Conservation (phyloP, 2,113 vertebrate genomes). For the Erinaceus europaeus region DNA sequence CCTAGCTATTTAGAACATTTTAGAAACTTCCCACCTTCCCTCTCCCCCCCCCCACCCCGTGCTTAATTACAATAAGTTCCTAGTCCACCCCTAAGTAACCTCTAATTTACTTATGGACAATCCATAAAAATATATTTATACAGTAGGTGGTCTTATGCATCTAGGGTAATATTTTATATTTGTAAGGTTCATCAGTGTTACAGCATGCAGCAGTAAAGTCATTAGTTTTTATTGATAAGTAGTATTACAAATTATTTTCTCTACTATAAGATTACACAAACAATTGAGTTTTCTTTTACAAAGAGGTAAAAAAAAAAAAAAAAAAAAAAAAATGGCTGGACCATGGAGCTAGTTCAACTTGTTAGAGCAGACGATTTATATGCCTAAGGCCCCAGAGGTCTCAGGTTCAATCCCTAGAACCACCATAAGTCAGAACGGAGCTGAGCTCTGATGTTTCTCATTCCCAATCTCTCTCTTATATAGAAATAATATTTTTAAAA, state of each 20-base stretch:
- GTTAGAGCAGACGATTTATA: too few species aligned
- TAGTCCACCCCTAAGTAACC: neutral
- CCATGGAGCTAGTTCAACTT: too few species aligned
- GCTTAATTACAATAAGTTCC: neutral
- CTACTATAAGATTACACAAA: neutral
- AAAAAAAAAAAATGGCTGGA: too few species aligned
- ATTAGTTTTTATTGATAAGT: neutral
- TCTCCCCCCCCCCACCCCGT: neutral
- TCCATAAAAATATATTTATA: neutral
- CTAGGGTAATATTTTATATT: neutral
- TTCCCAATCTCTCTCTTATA: too few species aligned
- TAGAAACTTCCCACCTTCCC: neutral
- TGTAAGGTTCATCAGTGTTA: neutral
- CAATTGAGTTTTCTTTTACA: neutral
- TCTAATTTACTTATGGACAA: neutral
- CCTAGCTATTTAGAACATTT: neutral
- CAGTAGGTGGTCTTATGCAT: neutral
- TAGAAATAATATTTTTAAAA: too few species aligned
- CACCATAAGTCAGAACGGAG: too few species aligned
- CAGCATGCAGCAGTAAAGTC: neutral
- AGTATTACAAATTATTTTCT: slow-evolving; percentile 24
- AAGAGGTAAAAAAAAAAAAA: neutral
- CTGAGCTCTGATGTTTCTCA: too few species aligned
- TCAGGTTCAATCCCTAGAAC: too few species aligned
- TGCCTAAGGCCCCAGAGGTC: too few species aligned